These are phyloP conservation scores for Corythoichthys intestinalis DNA, from an alignment of 2,113 vertebrate species.

Conservation along the genomic window DNA sequence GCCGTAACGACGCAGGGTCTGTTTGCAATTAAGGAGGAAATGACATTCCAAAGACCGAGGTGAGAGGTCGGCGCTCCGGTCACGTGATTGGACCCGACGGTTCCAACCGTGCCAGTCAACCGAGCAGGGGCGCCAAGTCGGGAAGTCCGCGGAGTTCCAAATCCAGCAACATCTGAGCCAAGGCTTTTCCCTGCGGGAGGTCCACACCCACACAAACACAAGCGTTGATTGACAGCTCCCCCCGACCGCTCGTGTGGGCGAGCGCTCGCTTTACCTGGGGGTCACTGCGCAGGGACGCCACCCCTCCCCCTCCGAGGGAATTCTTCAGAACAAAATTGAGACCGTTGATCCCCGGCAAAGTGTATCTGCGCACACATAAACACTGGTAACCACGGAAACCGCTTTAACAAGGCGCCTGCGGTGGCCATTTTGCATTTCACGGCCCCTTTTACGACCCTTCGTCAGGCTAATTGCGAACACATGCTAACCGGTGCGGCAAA, in stretches of 20 bases:
- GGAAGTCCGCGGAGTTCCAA: constrained; percentile 79
- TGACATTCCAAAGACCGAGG: background rate
- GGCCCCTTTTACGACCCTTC: constrained; percentile 31
- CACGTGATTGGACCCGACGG: background rate
- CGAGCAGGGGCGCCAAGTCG: constrained; percentile 81
- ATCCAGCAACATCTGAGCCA: constrained; percentile 86
- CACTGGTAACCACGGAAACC: background rate
- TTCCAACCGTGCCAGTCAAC: constrained; percentile 34
- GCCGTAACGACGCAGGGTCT: background rate
- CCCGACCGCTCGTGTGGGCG: background rate
- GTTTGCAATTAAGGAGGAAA: constrained; percentile 2
- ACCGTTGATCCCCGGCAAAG: constrained; percentile 78
- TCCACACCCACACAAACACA: background rate
- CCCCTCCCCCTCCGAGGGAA: constrained; percentile 80
- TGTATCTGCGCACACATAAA: constrained; percentile 66
- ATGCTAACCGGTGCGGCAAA: background rate
- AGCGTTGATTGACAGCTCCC: background rate
- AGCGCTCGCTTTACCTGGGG: constrained; percentile 75
- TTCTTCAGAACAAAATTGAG: constrained; percentile 84
- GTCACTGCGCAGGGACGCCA: constrained; percentile 83
- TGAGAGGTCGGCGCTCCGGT: background rate
- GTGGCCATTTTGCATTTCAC: constrained; percentile 12
- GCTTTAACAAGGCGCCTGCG: constrained; percentile 11
- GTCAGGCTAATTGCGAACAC: constrained; percentile 35
- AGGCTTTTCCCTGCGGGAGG: constrained; percentile 78